Base-by-base conservation (phyloP, 2,797 vertebrate species). In the Darevskia nairensis region DNA sequence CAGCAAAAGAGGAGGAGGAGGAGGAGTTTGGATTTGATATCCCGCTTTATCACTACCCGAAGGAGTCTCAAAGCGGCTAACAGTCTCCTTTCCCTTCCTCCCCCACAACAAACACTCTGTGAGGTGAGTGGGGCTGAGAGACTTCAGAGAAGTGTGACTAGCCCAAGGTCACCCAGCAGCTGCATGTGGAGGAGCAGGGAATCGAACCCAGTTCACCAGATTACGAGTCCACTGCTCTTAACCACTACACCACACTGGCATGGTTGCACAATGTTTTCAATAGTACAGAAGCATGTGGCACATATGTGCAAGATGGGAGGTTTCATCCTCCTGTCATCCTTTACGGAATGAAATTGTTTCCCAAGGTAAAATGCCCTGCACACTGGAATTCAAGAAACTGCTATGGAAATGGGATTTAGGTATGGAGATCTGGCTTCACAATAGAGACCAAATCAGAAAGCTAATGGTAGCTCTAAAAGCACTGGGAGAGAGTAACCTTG, bases 381-480 rank as follows among this genome's bases (percentile, higher is more conserved):
- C 0, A 0, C 5, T 80, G 39, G 10, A 41, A 76, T 76, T 8
- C 72, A 55, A 7, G 39, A n/a, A 90, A 55, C 69, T 89, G 29
- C 46, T 50, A 13, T 59, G 74, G 39, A 4, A 0, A 29, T 7
- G 0, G 4, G 71, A 15, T 4, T 72, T 50, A 85, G 41, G 72
- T 55, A 81, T 50, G 41, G 69, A 81, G 69, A 81, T 82, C 83
- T 91, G 82, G 35, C 83, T 92, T 39, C 0, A 83, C 27, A 59
- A 89, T 8, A 32, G 59, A 89, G 21, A n/a, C 59, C 69, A 86
- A 92, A 90, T 50, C 0, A 0, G 78, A 86, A 55, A 55, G n/a
- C 23, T 17, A n/a, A 1, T 64, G 88, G 88, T 89, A 85, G 88
- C 17, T n/a, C 1, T 1, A 64, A 74, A 0, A 87, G 77, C 3